phyloP scores from a whole-genome alignment of 2,888 invertebrate genomes.

The Sericinus montela region DNA sequence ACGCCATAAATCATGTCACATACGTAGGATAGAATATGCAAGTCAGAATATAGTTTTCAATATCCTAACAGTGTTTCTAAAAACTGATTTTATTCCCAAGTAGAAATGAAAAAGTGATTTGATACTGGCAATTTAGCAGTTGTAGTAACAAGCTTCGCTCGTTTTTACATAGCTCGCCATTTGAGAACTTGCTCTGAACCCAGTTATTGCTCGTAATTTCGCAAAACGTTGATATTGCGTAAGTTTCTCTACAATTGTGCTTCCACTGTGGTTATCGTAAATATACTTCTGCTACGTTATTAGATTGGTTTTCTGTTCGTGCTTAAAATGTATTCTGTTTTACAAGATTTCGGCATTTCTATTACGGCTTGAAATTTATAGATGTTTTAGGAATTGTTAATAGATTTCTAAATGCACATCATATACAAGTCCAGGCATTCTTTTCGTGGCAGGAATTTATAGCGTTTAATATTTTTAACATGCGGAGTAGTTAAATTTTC shows the following conservation, averaged over 20 bases:
- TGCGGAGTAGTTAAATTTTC: no score
- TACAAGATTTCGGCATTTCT: no score
- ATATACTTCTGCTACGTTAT: conserved; percentile 21
- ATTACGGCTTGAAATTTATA: no score
- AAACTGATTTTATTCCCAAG: not conserved
- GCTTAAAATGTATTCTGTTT: not conserved
- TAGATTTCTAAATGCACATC: no score
- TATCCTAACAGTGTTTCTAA: not conserved
- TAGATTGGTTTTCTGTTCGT: conserved; percentile 2
- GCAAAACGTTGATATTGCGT: conserved; percentile 53
- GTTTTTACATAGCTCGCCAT: conserved; percentile 47
- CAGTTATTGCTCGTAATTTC: conserved; percentile 39
- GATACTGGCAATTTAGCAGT: not conserved
- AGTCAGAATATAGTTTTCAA: not conserved
- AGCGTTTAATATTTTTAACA: no score
- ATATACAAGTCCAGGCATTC: no score
- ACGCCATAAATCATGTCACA: no score
- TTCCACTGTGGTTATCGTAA: conserved; percentile 23
- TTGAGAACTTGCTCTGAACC: conserved; percentile 52
- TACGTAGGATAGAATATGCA: no score
- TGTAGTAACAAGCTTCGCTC: conserved; percentile 17
- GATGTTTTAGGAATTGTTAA: no score
- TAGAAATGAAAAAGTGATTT: not conserved
- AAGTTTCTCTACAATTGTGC: conserved; percentile 37
- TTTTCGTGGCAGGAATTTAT: no score